Conservation (phyloP, 2,113 vertebrate species). For the Oncorhynchus nerka region DNA sequence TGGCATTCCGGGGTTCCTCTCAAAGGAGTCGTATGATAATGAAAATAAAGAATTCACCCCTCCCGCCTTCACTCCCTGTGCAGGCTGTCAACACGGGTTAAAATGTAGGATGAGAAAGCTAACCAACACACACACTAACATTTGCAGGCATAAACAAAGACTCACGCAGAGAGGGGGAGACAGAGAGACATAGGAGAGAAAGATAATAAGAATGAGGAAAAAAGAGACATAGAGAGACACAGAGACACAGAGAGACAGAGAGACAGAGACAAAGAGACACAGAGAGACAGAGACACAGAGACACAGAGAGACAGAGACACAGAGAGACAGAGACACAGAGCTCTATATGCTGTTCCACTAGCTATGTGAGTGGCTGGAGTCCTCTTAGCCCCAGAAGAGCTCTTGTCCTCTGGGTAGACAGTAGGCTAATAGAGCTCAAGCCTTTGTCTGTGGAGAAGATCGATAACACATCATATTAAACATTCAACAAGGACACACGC, state of each 20-base stretch:
- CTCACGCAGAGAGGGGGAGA: not conserved
- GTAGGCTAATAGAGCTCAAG: too few species aligned
- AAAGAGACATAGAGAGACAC: too few species aligned
- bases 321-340: not conserved
- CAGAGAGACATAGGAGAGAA: too few species aligned
- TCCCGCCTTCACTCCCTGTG: slow-evolving; percentile 30
- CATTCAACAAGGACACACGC: too few species aligned
- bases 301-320: not conserved
- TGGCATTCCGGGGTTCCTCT: slow-evolving; percentile 15
- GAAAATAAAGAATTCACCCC: slow-evolving; percentile 45
- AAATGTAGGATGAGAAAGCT: not conserved
- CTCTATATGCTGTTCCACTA: too few species aligned
- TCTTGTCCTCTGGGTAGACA: too few species aligned
- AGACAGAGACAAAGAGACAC: not conserved
- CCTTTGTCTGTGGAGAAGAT: too few species aligned
- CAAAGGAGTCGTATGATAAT: slow-evolving; percentile 39
- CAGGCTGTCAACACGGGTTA: slow-evolving; percentile 45
- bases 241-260: not conserved
- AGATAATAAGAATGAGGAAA: too few species aligned
- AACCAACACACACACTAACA: slow-evolving; percentile 20
- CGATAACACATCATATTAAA: too few species aligned
- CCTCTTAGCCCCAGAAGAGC: not conserved
- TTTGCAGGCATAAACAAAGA: not conserved
- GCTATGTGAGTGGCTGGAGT: too few species aligned
- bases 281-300: too few species aligned